Percentiles rank a stretch among this genome's conserved stretches.
Conservation (phyloP, 2,113 vertebrate species). For the Cyprinodon tularosa region DNA sequence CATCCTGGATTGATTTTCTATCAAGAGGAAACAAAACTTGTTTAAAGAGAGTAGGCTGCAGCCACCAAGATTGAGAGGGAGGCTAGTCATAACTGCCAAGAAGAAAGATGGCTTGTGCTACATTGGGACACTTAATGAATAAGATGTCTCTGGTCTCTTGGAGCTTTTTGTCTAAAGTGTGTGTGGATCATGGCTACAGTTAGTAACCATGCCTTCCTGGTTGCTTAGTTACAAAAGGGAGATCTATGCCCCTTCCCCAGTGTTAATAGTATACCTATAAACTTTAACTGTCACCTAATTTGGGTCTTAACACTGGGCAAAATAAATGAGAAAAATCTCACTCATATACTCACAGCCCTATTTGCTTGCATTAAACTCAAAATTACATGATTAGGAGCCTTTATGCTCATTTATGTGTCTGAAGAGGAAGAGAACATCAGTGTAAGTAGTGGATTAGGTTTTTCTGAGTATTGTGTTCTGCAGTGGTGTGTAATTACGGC, state of each 20-base stretch:
- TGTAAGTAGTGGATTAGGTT: slow-evolving; percentile 17
- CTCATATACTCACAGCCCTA: slow-evolving; percentile 10
- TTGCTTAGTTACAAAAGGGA: slow-evolving; percentile 57
- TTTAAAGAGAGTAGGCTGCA: slow-evolving; percentile 35
- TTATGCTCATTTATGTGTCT: slow-evolving; percentile 36
- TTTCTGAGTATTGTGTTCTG: slow-evolving; percentile 46
- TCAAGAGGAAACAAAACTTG: slow-evolving; percentile 17
- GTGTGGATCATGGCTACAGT: slow-evolving; percentile 36
- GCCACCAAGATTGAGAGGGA: not conserved
- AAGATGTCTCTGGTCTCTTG: slow-evolving; percentile 22
- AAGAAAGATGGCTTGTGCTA: slow-evolving; percentile 19
- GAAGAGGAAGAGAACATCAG: slow-evolving; percentile 25
- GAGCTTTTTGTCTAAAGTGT: slow-evolving; percentile 22
- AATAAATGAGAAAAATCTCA: slow-evolving; percentile 18
- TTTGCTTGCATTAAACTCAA: slow-evolving; percentile 11
- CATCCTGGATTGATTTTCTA: slow-evolving; percentile 12
- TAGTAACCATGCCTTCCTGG: slow-evolving; percentile 64
- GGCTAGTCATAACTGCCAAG: slow-evolving; percentile 27
- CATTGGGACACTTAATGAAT: slow-evolving; percentile 30
- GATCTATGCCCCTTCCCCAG: slow-evolving; percentile 35
- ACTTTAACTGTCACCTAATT: not conserved
- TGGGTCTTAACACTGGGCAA: not conserved
- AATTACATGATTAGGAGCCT: slow-evolving; percentile 1
- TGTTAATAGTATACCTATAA: slow-evolving; percentile 29
- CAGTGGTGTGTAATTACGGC: slow-evolving; percentile 69